Evolutionary conservation across 2,888 invertebrate genomes (phyloP), one percentile per base, ranked within the genome.

Genomic region (Agonopterix heracliana): DNA sequence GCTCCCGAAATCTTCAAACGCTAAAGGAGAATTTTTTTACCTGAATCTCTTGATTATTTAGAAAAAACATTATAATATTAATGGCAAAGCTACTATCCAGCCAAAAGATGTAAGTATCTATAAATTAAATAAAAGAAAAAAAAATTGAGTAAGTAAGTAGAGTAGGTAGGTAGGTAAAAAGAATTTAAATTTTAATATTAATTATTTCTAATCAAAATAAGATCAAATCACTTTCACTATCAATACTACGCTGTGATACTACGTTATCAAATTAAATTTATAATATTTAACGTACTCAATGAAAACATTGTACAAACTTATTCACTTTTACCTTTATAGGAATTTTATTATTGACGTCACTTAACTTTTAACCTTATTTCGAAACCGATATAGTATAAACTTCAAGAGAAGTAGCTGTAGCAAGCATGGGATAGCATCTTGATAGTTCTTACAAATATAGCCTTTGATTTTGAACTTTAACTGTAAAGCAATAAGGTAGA

Each of bases 241-340:
- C 41, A n/a, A 41, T 13, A 17, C 17, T 17, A 14, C 7, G 41
- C n/a, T n/a, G n/a, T n/a, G n/a, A n/a, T n/a, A n/a, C n/a, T 17
- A 14, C 7, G 41, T 43, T 49, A 49, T 34, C 17, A 10, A 49
- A 43, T 49, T 46, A 43, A 38, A 46, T n/a, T n/a, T 11, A 40
- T 26, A 26, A 26, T 44, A 5, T 7, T 26, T 5, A 26, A 36
- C 12, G 1, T 51, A 48, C 46, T 47, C 26, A 36, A 41, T 17
- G 48, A 45, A 48, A 48, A 51, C 43, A 51, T 48, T 48, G 40
- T 34, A 48, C 36, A 44, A 45, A 45, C 17, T 48, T 42, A 45
- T 45, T 51, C 43, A 51, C 51, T 51, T 51, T 48, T 48, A 51
- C 51, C 43, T 48, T 36, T 41, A 41, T 26, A 26, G 26, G 26